Evolutionary conservation across 1,140 invertebrate genomes (phyloP), one percentile per base, ranked within the genome.

Genomic region (Drosophila serrata): DNA sequence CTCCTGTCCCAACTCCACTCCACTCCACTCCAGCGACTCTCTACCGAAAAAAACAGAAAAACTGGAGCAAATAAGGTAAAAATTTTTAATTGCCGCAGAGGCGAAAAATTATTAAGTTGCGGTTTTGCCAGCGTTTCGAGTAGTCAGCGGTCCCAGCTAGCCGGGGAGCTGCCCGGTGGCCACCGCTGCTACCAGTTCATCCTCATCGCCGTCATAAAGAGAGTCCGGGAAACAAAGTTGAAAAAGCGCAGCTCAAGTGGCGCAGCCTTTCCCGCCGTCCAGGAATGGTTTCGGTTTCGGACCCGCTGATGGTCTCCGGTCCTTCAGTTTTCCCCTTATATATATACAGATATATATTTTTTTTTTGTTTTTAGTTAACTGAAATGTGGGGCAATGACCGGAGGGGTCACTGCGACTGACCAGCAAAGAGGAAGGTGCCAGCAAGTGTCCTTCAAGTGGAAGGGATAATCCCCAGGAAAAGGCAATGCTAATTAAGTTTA

Each of bases 31-130:
- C 42, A 46, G 43, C 43, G 22, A 42, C 55, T 33, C 55, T 33
- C 46, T 15, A 48, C 24, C 46, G 5, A 17, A 49, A 48, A 49
- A 49, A 43, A 33, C 12, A 51, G 43, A 49, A 82, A 87, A 88
- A 88, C 60, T 88, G 80, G 80, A 88, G 76, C 84, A 88, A 88
- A 88, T 88, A 88, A 88, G 84, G 84, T 88, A 88, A 88, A 82
- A 88, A 88, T 78, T 88, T 88, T 88, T 88, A 88, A 88, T 88
- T 88, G 84, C 80, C 82, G 79, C 82, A 80, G 76, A 81, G 82
- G 82, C 82, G 48, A 75, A 84, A 84, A 85, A 88, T 82, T 77
- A 87, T 88, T 77, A 88, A 87, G 79, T 82, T 86, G 82, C 79
- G 82, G 82, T 82, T 85, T 81, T 51, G 75, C 43, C 69, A 57